These are phyloP conservation scores for Erannis defoliaria DNA, from an alignment of 2,888 invertebrate genomes.

Conservation along the genomic window DNA sequence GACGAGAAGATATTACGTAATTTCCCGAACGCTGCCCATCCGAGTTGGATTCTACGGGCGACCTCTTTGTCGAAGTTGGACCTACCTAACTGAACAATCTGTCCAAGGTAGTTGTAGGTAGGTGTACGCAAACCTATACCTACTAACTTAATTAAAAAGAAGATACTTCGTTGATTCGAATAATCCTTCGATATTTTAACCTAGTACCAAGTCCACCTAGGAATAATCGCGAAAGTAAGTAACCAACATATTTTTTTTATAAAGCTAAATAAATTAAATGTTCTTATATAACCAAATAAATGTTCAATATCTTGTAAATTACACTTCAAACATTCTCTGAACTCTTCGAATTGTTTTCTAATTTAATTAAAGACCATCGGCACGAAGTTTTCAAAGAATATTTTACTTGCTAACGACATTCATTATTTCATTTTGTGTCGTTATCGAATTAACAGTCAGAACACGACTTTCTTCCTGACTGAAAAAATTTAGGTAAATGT, in stretches of 20 bases:
- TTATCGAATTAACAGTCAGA: slow-evolving; percentile 43
- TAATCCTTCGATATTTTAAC: no score
- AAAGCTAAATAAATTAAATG: neutral
- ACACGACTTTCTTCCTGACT: slow-evolving; percentile 18
- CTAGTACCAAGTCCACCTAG: no score
- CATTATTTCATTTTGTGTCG: slow-evolving; percentile 41
- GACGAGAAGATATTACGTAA: no score
- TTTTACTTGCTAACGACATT: slow-evolving; percentile 46
- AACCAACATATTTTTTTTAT: neutral
- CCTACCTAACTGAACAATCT: no score
- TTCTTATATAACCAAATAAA: slow-evolving; percentile 34
- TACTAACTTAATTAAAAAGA: no score
- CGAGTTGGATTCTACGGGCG: no score
- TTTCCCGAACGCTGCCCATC: no score
- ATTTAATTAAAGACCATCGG: slow-evolving; percentile 43
- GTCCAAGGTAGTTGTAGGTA: no score
- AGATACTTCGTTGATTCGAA: no score
- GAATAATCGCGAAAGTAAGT: no score
- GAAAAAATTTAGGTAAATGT: neutral
- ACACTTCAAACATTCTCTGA: slow-evolving; percentile 37
- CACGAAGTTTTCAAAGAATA: slow-evolving; percentile 41
- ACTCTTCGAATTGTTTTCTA: slow-evolving; percentile 47
- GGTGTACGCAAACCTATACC: no score
- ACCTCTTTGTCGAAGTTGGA: no score
- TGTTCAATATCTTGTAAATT: slow-evolving; percentile 43